Evolutionary conservation across 2,113 vertebrate genomes (phyloP).

Genomic region (Gymnocephalus cernua): DNA sequence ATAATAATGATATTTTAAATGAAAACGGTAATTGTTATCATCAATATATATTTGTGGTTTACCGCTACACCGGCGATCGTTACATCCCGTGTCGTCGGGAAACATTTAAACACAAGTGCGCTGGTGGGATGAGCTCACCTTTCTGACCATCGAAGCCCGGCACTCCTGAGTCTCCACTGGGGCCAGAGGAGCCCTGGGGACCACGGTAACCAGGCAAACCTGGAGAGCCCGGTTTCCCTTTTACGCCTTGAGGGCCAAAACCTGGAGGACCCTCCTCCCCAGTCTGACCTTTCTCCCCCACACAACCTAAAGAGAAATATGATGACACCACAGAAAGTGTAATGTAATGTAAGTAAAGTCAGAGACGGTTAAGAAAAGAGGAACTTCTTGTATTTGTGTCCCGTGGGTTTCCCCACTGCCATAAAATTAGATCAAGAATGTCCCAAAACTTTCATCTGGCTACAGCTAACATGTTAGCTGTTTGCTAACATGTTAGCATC

Average conservation of each 20-base stretch:
- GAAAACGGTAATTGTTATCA: no score
- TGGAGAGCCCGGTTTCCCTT: constrained; percentile 69
- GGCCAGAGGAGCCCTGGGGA: constrained; percentile 65
- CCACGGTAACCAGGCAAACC: constrained; percentile 75
- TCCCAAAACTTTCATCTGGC: no score
- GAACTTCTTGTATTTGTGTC: no score
- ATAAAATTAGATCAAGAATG: no score
- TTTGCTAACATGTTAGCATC: no score
- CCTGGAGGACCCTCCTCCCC: constrained; percentile 64
- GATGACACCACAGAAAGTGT: not conserved
- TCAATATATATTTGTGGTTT: no score
- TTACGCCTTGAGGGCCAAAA: constrained; percentile 65
- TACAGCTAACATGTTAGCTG: no score
- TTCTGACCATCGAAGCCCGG: constrained; percentile 58
- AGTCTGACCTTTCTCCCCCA: constrained; percentile 70
- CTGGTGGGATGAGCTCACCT: constrained; percentile 59
- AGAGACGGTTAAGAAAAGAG: no score
- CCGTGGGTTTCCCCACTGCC: no score
- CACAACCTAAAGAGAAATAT: constrained; percentile 59
- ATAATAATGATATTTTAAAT: no score
- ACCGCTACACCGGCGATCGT: no score
- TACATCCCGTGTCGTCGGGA: not conserved
- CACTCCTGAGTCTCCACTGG: constrained; percentile 66
- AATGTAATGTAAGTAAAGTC: no score
- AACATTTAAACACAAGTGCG: not conserved